Base-by-base conservation (phyloP, 1,140 invertebrate species). In the Sweltsa coloradensis region DNA sequence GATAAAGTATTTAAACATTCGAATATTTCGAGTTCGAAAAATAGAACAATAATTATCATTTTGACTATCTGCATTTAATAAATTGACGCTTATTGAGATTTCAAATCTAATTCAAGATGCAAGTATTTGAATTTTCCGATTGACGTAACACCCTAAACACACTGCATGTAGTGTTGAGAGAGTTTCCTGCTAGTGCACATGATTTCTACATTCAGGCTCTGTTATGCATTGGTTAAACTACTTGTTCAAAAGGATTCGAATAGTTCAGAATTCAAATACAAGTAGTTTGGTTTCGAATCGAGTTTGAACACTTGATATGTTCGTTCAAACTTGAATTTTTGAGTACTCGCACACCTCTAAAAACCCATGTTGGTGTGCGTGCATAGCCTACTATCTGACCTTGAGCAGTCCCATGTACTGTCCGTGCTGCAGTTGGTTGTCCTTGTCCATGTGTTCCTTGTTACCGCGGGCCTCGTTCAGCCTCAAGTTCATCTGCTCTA, bases 401-500 rank as follows among this genome's bases (percentile, higher is more conserved):
- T 71, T 74, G 45, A 66, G 64, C 52, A 64, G 69, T 52, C 66
- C 70, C 24, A 64, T 59, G 55, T 67, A 76, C 45, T 74, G 76
- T 49, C 66, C 66, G 22, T 74, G 76, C 25, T 68, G 62, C 29
- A 70, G 63, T 34, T 69, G 60, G 56, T 78, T 83, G 44, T 72
- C 65, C 41, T 67, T 66, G 53, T 83, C 75, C n/a, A 83, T 60
- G 14, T 64, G 57, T 9, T 73, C 63, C 51, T 78, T 79, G 7
- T 71, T 55, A 23, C 75, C 73, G 21, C 67, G 67, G 45, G 76
- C 75, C 25, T 74, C 70, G 41, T 71, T 70, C 13, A 82, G 62
- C 50, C 71, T 68, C 19, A 71, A 57, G 56, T 79, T 80, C 7
- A 78, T 65, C 16, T 73, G 61, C 29, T 73, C 63, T 2, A 86